These are phyloP conservation scores for Sycophaga agraensis DNA, from an alignment of 1,140 invertebrate species.

Conservation along the genomic window DNA sequence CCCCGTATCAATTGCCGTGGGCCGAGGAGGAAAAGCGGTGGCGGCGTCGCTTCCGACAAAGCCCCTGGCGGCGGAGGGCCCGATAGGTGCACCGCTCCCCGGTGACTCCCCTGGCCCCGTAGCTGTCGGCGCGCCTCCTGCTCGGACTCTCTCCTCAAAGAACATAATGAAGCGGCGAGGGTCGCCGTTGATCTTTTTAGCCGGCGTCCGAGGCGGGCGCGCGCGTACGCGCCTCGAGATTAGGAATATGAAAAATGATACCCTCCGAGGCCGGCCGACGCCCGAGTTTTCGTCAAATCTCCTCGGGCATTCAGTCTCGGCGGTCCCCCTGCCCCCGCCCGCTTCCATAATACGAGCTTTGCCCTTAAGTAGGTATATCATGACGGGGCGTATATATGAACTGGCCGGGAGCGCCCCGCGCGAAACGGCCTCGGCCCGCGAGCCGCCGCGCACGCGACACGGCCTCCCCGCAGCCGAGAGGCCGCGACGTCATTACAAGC, in stretches of 20 bases:
- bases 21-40: too few relatives aligned
- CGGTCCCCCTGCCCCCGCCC: too few relatives aligned
- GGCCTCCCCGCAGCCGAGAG: constrained; percentile 23
- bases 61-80: too few relatives aligned
- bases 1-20: too few relatives aligned
- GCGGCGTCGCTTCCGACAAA: too few relatives aligned
- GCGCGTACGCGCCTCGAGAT: background rate
- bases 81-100: too few relatives aligned
- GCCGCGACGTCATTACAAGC: constrained; percentile 38
- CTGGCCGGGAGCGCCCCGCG: background rate
- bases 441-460: background rate
- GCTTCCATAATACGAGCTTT: constrained; percentile 9
- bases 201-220: background rate
- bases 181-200: constrained; percentile 16
- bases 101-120: too few relatives aligned
- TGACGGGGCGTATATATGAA: constrained; percentile 32
- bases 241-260: constrained; percentile 32
- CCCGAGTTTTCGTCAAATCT: constrained; percentile 26
- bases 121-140: too few relatives aligned
- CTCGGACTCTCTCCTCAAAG: too few relatives aligned
- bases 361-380: constrained; percentile 32
- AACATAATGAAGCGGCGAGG: constrained; percentile 6
- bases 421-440: too few relatives aligned
- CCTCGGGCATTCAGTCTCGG: too few relatives aligned
- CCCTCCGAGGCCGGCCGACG: background rate